Base-by-base conservation (phyloP, 1,140 invertebrate genomes). In the Bombus soroeensis region DNA sequence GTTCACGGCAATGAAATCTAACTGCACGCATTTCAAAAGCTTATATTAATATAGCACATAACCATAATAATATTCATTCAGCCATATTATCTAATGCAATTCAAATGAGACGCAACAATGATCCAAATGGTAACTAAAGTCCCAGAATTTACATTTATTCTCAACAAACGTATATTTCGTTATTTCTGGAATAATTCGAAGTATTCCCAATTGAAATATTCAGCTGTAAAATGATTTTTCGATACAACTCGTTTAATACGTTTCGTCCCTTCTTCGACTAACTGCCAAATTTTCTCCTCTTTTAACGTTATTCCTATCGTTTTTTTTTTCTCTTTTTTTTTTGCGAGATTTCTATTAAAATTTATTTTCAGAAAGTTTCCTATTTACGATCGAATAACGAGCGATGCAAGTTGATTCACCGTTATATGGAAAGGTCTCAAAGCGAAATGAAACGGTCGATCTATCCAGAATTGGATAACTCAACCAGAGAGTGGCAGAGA, bases 391-490 rank as follows among this genome's bases (percentile, higher is more conserved):
- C 41, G 32, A 68, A 66, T 10, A n/a, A 41, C 22, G 22, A 28
- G 28, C 22, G n/a, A 70, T 18, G 25, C 25, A 25, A 53, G 32
- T 34, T 70, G 37, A 70, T 80, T 39, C 47, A 2, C 0, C n/a
- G 13, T 5, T 13, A 8, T 32, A 32, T 8, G 25, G 3, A 28
- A 71, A 53, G 43, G 15, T 57, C 47, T 64, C 5, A 82, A 82
- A 41, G 22, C 47, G n/a, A 32, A 43, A 64, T 22, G n/a, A 15
- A 18, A 53, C 47, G 0, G 47, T 53, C 47, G 47, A 37, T 82
- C 32, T 39, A 47, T 43, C 39, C 80, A 64, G 71, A 53, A 74
- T 47, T 62, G 71, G 71, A 82, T 82, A 66, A 57, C 57, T 82
- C 80, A 1, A 74, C 12, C 53, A 22, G 12, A 15, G n/a, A 15